Evolutionary conservation across 1,140 invertebrate species (phyloP).

Genomic region (Drosophila saltans): DNA sequence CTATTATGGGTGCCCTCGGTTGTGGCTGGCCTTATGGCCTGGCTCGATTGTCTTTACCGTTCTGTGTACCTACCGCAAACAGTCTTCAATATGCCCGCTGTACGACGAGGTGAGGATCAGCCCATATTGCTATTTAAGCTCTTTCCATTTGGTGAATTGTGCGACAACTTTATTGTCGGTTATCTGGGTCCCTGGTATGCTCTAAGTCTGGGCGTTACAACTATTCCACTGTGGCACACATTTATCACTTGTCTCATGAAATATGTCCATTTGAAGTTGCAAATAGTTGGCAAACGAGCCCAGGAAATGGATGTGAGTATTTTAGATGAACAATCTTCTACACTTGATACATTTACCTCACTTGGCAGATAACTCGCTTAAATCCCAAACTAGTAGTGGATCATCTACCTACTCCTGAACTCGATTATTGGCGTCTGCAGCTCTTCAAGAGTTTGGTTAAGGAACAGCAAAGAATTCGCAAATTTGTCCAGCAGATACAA

Average conservation of each 20-base stretch:
- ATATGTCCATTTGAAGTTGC: conserved; percentile 59
- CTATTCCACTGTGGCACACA: conserved; percentile 76
- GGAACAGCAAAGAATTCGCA: conserved; percentile 55
- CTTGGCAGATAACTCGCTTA: conserved; percentile 35
- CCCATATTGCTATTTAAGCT: conserved; percentile 67
- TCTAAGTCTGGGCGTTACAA: conserved; percentile 58
- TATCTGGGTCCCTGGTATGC: conserved; percentile 68
- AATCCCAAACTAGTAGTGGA: conserved; percentile 11
- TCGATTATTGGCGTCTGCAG: conserved; percentile 47
- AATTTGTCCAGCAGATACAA: conserved; percentile 56
- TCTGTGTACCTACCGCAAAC: conserved; percentile 60
- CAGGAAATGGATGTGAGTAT: conserved; percentile 61
- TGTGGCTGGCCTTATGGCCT: conserved; percentile 64
- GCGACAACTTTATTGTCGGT: conserved; percentile 64
- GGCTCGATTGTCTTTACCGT: conserved; percentile 65
- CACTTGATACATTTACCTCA: not conserved
- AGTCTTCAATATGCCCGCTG: conserved; percentile 59
- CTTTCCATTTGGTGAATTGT: conserved; percentile 65
- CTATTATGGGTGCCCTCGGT: conserved; percentile 64
- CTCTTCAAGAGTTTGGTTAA: conserved; percentile 52
- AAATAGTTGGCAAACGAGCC: conserved; percentile 54
- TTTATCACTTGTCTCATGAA: conserved; percentile 75
- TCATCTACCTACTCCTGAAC: conserved; percentile 11
- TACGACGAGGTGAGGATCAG: conserved; percentile 50
- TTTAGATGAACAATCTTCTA: not conserved